Evolutionary conservation across 30 jellyfish, hydroid and myxozoan genomes (phyloP).

Genomic region (Pelagia noctiluca): DNA sequence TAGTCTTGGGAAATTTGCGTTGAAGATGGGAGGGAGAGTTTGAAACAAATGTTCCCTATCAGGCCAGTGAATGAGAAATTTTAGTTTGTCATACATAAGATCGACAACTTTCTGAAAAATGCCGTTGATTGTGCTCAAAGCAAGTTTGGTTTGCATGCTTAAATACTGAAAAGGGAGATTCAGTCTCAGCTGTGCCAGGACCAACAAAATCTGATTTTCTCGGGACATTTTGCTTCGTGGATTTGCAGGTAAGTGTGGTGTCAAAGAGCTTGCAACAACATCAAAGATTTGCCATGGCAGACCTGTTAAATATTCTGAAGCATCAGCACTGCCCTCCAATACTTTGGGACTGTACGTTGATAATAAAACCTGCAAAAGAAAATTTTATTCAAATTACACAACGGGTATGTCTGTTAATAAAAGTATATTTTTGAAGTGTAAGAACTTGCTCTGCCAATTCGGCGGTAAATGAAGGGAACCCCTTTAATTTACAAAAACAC

Average conservation of each 20-base stretch:
- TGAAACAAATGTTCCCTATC: conserved; percentile 36
- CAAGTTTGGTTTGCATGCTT: background rate
- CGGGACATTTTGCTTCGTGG: background rate
- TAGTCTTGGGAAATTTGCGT: conserved; percentile 49
- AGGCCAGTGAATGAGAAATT: conserved; percentile 4
- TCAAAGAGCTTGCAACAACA: background rate
- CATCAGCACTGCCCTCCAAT: conserved; percentile 12
- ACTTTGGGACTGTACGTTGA: conserved; percentile 19
- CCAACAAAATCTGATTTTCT: conserved; percentile 12
- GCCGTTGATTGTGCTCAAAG: conserved; percentile 11
- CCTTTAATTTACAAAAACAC: too few species aligned
- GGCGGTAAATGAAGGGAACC: too few species aligned
- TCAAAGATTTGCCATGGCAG: background rate
- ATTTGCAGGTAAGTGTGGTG: background rate
- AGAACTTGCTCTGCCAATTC: too few species aligned
- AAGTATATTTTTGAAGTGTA: too few species aligned
- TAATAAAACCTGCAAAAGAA: conserved; percentile 2
- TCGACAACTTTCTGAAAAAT: conserved; percentile 44
- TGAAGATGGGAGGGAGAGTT: conserved; percentile 34
- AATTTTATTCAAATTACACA: too few species aligned
- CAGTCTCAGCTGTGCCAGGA: conserved; percentile 11
- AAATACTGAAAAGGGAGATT: conserved; percentile 14
- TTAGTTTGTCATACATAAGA: conserved; percentile 35
- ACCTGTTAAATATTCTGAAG: conserved; percentile 26
- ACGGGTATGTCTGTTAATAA: too few species aligned